Percentiles rank a stretch among this genome's conserved stretches.
phyloP scores from a whole-genome alignment of 2,888 invertebrate species.

The Petrolisthes manimaculis region DNA sequence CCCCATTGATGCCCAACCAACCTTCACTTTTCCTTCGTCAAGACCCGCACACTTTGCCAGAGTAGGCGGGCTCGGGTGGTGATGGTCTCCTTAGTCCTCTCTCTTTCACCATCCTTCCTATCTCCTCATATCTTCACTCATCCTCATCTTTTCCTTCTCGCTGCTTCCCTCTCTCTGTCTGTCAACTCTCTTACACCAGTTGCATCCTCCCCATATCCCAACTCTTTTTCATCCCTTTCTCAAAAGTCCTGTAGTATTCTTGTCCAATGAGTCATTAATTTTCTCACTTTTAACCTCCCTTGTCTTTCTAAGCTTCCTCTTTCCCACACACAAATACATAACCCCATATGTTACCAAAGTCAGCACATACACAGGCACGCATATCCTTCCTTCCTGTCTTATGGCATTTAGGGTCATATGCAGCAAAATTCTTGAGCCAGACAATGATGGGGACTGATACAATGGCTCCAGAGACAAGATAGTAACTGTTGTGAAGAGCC shows the following conservation, averaged over 20 bases:
- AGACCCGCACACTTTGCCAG: background rate
- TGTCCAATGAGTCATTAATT: too few relatives aligned
- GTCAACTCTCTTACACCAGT: background rate
- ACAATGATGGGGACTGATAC: too few relatives aligned
- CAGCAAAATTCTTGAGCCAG: background rate
- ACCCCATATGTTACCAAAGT: conserved; percentile 30
- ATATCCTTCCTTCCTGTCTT: background rate
- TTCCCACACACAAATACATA: conserved; percentile 7
- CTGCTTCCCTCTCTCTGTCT: background rate
- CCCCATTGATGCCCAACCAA: background rate
- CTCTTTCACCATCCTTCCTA: background rate
- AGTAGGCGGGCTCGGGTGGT: conserved; percentile 45
- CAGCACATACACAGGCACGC: background rate
- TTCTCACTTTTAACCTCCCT: background rate
- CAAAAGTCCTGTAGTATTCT: too few relatives aligned
- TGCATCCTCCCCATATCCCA: background rate
- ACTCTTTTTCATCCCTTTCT: background rate
- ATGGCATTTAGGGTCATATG: background rate
- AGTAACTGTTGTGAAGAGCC: too few relatives aligned
- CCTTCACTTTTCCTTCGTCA: background rate
- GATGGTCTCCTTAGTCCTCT: conserved; percentile 33
- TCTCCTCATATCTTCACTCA: background rate
- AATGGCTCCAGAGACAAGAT: too few relatives aligned
- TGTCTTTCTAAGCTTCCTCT: background rate
- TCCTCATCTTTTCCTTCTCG: background rate